Base-by-base conservation (phyloP, 2,797 vertebrate genomes). In the Phataginus tricuspis region DNA sequence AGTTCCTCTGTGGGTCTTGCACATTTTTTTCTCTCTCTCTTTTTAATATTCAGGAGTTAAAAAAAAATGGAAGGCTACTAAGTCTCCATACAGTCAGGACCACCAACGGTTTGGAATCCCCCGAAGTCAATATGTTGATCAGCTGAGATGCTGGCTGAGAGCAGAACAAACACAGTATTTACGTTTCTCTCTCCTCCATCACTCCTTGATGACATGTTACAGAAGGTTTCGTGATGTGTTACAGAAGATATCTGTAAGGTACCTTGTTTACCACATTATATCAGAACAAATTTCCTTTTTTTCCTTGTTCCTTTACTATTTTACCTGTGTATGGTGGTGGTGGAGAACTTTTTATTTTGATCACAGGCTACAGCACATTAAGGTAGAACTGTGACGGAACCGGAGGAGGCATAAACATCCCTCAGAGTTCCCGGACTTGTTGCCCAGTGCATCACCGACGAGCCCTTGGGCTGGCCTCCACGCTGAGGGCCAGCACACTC, bases 131-230 rank as follows among this genome's bases (percentile, higher is more conserved):
- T 75, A 61, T 83, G 66, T 69, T 57, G 57, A 61, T 49, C 34
- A 77, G 45, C 49, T 66, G 63, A 95, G 64, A 71, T 25, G n/a
- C 61, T 75, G 57, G n/a, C 61, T 19, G 5, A 77, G n/a, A 75
- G 19, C 2, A 31, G 51, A 90, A 34, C 6, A n/a, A 69, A 71
- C 13, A 1, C 29, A 21, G 2, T 27, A 34, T 45, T 71, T 61
- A 16, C 31, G 51, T 57, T 6, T 51, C 34, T 88, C 7, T 66
- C 88, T 61, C 45, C 88, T 61, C 45, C 66, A 61, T 45, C 45
- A 55, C 37, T 55, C 45, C 45, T 45, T 11, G 45, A 45, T 45
- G 45, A 45, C 45, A 45, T 45, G 45, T 45, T 45, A 45, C 45
- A 45, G 45, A 4, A 34, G 25, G 14, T 59, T 79, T 78, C 18